Percentiles rank a stretch among this genome's conserved stretches.
Evolutionary conservation across 2,113 vertebrate genomes (phyloP).

Genomic region (Amazona guildingii): DNA sequence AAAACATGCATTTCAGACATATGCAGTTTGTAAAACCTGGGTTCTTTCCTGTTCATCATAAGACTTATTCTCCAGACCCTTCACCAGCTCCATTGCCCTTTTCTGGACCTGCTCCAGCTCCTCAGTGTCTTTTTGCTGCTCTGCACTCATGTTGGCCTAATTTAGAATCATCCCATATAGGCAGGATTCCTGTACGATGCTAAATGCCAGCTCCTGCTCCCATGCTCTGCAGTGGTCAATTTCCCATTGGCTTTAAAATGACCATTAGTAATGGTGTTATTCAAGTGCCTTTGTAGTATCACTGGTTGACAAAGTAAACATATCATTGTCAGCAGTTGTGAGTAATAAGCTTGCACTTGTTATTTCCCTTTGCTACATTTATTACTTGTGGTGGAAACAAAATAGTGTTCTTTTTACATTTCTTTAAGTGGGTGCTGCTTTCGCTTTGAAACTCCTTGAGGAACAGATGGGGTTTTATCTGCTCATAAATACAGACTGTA

Average conservation of each 20-base stretch:
- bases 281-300: not conserved
- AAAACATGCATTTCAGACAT: not conserved
- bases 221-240: fast-evolving
- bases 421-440: not conserved
- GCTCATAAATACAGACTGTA: not conserved
- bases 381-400: not conserved
- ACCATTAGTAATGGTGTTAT: not conserved
- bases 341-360: not conserved
- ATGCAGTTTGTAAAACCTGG: not conserved
- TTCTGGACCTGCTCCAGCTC: not conserved
- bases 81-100: not conserved
- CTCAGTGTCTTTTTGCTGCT: not conserved
- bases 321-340: not conserved
- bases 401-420: not conserved
- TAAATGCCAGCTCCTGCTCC: not conserved
- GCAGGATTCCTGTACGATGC: not conserved
- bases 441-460: not conserved
- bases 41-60: not conserved
- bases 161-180: not conserved
- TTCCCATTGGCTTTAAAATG: not conserved
- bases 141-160: not conserved
- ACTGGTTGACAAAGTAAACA: not conserved
- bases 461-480: not conserved
- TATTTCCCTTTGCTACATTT: conserved; percentile 15
- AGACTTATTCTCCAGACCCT: not conserved